These are phyloP conservation scores for Hoplodrina blanda DNA, from an alignment of 2,888 invertebrate genomes.

Conservation along the genomic window DNA sequence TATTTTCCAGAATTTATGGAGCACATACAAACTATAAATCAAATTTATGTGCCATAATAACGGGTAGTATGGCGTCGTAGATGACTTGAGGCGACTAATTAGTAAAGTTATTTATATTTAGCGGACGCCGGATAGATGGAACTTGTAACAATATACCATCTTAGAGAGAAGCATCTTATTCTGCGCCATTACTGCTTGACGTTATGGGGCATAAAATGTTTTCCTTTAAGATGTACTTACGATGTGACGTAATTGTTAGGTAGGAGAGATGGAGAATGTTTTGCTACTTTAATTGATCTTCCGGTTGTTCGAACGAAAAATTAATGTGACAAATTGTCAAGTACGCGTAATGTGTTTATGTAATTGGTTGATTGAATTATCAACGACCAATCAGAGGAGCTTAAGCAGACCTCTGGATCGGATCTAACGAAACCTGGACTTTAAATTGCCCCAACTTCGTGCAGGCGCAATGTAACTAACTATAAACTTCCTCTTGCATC, in stretches of 20 bases:
- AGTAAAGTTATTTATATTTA: constrained; percentile 61
- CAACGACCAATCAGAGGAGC: no score
- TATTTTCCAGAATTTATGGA: constrained; percentile 68
- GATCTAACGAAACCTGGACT: no score
- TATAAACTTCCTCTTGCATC: no score
- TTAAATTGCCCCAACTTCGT: no score
- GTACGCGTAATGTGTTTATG: no score
- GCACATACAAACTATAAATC: constrained; percentile 71
- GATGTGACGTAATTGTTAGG: constrained; percentile 8
- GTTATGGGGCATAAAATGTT: constrained; percentile 47
- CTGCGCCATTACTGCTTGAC: constrained; percentile 27
- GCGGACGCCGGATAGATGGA: constrained; percentile 43
- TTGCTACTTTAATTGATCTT: background rate
- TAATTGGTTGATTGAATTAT: no score
- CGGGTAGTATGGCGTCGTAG: constrained; percentile 64
- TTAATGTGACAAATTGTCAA: no score
- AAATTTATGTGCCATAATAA: constrained; percentile 71
- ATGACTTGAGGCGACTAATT: constrained; percentile 70
- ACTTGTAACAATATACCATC: constrained; percentile 49
- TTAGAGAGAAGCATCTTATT: constrained; percentile 19
- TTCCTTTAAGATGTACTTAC: constrained; percentile 21
- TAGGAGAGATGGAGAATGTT: background rate
- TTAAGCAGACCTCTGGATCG: no score
- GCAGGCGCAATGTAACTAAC: no score
- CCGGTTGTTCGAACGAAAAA: no score